A percentile compares a stretch with the other conserved stretches of the same genome.
phyloP scores from a whole-genome alignment of 2,888 invertebrate species.

The Tubulanus polymorphus region DNA sequence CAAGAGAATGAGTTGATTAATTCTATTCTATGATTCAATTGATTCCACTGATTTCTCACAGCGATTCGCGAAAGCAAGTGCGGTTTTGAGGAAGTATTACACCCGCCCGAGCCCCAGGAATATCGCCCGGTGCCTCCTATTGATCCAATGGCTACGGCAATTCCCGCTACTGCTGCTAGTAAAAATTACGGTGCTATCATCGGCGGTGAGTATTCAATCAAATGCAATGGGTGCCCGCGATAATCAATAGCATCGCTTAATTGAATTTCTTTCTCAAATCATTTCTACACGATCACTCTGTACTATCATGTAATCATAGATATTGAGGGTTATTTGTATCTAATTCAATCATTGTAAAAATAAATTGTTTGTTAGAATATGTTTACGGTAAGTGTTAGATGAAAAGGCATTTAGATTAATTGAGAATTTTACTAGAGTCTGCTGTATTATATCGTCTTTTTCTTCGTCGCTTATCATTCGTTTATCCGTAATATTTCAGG shows the following conservation, averaged over 20 bases:
- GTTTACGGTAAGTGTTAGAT: too few relatives aligned
- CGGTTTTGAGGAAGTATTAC: slow-evolving; percentile 5
- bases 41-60: background rate
- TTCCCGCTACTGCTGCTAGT: too few relatives aligned
- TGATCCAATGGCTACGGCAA: background rate
- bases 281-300: too few relatives aligned
- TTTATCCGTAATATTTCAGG: slow-evolving; percentile 7
- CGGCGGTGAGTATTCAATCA: too few relatives aligned
- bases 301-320: too few relatives aligned
- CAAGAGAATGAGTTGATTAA: background rate
- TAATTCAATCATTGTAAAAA: too few relatives aligned
- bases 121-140: background rate
- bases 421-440: slow-evolving; percentile 22
- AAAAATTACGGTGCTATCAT: background rate
- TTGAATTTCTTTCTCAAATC: too few relatives aligned
- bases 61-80: background rate
- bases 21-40: background rate
- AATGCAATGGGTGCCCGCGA: too few relatives aligned
- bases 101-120: background rate
- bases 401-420: too few relatives aligned
- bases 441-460: background rate
- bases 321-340: too few relatives aligned
- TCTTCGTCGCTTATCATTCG: background rate
- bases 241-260: too few relatives aligned
- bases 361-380: too few relatives aligned